phyloP scores from a whole-genome alignment of 2,797 vertebrate genomes.

The Cryptoprocta ferox region DNA sequence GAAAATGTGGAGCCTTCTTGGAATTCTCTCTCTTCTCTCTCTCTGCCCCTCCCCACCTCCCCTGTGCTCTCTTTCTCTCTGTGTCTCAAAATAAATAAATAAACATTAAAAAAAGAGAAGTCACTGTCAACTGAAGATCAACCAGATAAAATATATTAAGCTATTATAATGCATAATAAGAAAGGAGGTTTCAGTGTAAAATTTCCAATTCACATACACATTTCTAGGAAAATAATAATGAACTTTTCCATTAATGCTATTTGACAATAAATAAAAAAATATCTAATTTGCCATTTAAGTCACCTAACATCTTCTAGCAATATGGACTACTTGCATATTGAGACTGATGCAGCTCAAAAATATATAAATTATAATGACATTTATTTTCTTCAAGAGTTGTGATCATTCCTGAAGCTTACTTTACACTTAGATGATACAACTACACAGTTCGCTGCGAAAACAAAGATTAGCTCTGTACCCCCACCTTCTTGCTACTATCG shows the following conservation, averaged over 20 bases:
- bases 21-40: no score
- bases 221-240: background rate
- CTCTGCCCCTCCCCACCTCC: no score
- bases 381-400: slow-evolving; percentile 10
- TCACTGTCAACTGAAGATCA: background rate
- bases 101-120: background rate
- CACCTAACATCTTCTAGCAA: background rate
- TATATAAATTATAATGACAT: background rate
- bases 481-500: background rate
- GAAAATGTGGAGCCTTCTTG: no score
- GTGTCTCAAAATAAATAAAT: no score
- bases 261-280: background rate
- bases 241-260: background rate
- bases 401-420: background rate
- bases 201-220: background rate
- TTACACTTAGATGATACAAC: background rate
- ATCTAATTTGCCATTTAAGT: background rate
- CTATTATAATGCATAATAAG: background rate
- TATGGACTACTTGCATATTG: background rate
- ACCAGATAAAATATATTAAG: background rate
- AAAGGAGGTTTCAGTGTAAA: background rate
- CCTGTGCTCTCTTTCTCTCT: no score
- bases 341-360: background rate
- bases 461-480: background rate
- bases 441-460: background rate